These are phyloP conservation scores for Pristionchus japonicus DNA, from an alignment of 2,888 invertebrate species.

Conservation along the genomic window DNA sequence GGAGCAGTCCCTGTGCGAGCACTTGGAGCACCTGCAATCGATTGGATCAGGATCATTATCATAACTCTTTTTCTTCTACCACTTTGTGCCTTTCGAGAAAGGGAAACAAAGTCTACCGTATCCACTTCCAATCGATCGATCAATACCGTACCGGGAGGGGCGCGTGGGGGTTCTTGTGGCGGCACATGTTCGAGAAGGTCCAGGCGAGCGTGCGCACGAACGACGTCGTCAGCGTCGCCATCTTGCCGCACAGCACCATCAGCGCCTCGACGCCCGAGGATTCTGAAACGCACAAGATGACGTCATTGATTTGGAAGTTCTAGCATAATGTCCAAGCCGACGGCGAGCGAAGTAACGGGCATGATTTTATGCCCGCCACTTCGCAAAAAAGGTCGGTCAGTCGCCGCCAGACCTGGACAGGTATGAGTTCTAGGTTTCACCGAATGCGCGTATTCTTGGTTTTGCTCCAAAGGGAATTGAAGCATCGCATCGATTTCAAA, in stretches of 20 bases:
- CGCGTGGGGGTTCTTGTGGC: conserved; percentile 91
- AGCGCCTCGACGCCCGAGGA: conserved; percentile 89
- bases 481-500: no score
- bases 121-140: not conserved
- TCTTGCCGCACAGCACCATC: conserved; percentile 82
- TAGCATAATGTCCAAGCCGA: no score
- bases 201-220: conserved; percentile 79
- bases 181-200: conserved; percentile 95
- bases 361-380: no score
- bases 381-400: no score
- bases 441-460: no score
- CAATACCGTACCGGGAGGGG: conserved; percentile 52
- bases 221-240: conserved; percentile 76
- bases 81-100: not conserved
- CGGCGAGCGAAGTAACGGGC: no score
- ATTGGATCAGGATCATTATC: not conserved
- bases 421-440: no score
- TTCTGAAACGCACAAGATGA: conserved; percentile 74
- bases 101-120: conserved; percentile 50
- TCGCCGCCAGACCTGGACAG: no score
- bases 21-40: conserved; percentile 52
- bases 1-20: conserved; percentile 55
- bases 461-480: no score
- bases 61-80: not conserved
- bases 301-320: no score